Percentiles rank a stretch among this genome's conserved stretches.
These are phyloP conservation scores for Acanthosoma haemorrhoidale DNA, from an alignment of 2,888 invertebrate genomes.

Conservation along the genomic window DNA sequence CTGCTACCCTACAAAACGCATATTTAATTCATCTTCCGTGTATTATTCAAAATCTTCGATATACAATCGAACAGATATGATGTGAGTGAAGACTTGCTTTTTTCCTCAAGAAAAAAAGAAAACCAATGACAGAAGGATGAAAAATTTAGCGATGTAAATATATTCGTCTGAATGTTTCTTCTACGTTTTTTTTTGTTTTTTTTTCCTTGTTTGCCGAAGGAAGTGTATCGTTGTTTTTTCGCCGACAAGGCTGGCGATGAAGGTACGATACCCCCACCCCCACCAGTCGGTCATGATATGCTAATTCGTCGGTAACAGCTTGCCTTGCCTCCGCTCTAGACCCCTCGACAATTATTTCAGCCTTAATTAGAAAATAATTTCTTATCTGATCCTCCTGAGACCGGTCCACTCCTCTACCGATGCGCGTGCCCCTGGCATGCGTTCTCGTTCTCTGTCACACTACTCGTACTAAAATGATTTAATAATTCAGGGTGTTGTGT, in stretches of 20 bases:
- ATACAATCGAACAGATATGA: no score
- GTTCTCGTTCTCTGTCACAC: not conserved
- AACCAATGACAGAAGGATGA: not conserved
- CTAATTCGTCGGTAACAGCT: not conserved
- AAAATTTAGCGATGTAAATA: slow-evolving; percentile 10
- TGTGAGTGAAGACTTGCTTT: no score
- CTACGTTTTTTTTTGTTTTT: not conserved
- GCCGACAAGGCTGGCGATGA: not conserved
- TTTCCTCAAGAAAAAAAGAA: not conserved
- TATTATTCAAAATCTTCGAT: no score
- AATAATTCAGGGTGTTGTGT: not conserved
- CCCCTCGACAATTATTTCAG: not conserved
- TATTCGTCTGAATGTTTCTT: slow-evolving; percentile 3
- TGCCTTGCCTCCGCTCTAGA: not conserved
- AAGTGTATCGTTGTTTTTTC: not conserved
- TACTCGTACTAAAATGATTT: no score
- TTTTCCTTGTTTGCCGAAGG: slow-evolving; percentile 7
- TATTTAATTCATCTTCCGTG: no score
- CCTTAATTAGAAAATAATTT: slow-evolving; percentile 12
- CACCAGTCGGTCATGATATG: not conserved
- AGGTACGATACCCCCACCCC: not conserved
- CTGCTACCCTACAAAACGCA: no score
- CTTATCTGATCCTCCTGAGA: not conserved
- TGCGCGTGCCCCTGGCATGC: not conserved
- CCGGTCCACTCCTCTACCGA: not conserved